Percentiles rank a stretch among this genome's conserved stretches.
These are phyloP conservation scores for Tamias sibiricus DNA, from an alignment of 2,113 vertebrate species.

Conservation along the genomic window DNA sequence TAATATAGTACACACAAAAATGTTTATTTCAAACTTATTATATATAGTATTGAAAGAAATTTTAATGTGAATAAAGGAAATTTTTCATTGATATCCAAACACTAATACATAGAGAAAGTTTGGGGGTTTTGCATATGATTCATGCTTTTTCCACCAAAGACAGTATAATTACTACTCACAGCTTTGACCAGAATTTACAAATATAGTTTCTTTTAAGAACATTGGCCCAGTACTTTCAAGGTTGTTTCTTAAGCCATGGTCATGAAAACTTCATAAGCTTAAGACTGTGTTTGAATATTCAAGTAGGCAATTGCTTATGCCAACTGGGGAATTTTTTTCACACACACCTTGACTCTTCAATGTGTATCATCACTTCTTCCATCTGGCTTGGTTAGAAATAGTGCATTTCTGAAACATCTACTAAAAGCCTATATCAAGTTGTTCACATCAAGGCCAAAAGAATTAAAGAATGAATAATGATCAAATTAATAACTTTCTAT, in stretches of 20 bases:
- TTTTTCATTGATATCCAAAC: not conserved
- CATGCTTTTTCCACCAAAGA: not conserved
- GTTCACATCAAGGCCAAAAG: not conserved
- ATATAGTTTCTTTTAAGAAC: constrained; percentile 50
- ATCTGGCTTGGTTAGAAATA: not conserved
- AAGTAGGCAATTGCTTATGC: not conserved
- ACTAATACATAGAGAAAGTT: not conserved
- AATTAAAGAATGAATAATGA: not conserved
- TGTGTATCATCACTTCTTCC: not conserved
- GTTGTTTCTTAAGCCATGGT: not conserved
- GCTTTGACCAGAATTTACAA: constrained; percentile 40
- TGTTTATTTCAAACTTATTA: not conserved
- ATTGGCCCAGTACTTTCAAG: not conserved
- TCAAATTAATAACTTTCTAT: not conserved
- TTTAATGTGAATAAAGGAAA: not conserved
- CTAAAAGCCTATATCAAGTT: not conserved
- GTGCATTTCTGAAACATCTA: not conserved
- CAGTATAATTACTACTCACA: not conserved
- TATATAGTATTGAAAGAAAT: not conserved
- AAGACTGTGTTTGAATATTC: constrained; percentile 52
- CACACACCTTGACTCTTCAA: not conserved
- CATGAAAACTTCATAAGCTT: constrained; percentile 62
- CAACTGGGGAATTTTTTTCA: constrained; percentile 40
- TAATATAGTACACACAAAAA: not conserved
- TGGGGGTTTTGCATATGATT: not conserved